A percentile compares a stretch with the other conserved stretches of the same genome.
Evolutionary conservation across 2,888 invertebrate species (phyloP).

Genomic region (Cheilosia soror): DNA sequence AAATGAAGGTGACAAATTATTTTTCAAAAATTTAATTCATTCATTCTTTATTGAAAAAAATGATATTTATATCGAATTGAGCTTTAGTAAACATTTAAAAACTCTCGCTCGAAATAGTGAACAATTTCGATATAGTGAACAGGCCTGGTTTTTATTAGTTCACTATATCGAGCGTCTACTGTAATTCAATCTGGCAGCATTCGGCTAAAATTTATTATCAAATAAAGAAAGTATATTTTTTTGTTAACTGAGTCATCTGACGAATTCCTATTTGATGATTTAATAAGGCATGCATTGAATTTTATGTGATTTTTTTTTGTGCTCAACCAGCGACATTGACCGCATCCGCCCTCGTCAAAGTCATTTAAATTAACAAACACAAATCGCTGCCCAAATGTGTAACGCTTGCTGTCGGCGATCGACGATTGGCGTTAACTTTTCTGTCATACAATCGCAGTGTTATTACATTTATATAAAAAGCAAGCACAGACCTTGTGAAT

Average conservation of each 20-base stretch:
- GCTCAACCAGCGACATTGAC: slow-evolving; percentile 24
- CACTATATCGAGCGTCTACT: too few species aligned
- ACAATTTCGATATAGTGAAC: too few species aligned
- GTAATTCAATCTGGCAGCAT: background rate
- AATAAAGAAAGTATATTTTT: background rate
- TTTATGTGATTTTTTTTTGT: background rate
- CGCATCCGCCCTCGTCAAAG: slow-evolving; percentile 32
- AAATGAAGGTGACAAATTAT: too few species aligned
- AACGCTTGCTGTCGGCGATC: background rate
- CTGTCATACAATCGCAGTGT: background rate
- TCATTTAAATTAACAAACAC: slow-evolving; percentile 39
- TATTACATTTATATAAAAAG: background rate
- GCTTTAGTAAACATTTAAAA: too few species aligned
- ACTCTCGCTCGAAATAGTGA: too few species aligned
- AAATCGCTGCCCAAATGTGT: slow-evolving; percentile 27
- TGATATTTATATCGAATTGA: too few species aligned
- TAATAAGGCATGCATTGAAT: slow-evolving; percentile 23
- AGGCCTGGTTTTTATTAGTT: too few species aligned
- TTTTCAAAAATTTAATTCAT: too few species aligned
- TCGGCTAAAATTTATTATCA: slow-evolving; percentile 1
- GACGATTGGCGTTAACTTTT: background rate
- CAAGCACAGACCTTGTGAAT: background rate
- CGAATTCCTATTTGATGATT: slow-evolving; percentile 17
- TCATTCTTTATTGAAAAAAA: too few species aligned
- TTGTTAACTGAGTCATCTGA: slow-evolving; percentile 4